Percentiles rank a stretch among this genome's conserved stretches.
These are phyloP conservation scores for Otolemur crassicaudatus DNA, from an alignment of 2,797 vertebrate species.

Conservation along the genomic window DNA sequence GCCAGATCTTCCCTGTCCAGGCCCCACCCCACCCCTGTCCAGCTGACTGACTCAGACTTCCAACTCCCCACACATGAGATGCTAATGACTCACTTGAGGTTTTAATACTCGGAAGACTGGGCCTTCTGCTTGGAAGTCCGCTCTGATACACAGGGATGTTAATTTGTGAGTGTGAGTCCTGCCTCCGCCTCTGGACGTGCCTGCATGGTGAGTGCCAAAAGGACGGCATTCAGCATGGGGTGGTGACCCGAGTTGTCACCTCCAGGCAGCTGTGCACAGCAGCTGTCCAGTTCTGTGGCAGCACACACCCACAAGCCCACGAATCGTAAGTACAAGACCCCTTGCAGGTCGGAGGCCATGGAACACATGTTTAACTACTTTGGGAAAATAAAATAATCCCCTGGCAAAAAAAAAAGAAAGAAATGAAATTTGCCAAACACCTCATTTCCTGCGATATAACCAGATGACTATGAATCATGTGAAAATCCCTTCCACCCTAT, in stretches of 20 bases:
- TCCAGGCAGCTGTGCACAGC: conserved; percentile 19
- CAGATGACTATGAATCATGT: conserved; percentile 79
- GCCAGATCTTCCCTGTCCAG: not conserved
- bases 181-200: not conserved
- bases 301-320: not conserved
- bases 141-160: not conserved
- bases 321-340: not conserved
- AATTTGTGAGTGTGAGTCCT: not conserved
- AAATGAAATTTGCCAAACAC: conserved; percentile 69
- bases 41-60: conserved; percentile 49
- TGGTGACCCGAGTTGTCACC: not conserved
- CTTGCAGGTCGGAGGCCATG: conserved; percentile 65
- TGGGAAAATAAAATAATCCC: not conserved
- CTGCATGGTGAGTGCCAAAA: not conserved
- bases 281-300: not conserved
- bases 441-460: conserved; percentile 75
- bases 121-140: conserved; percentile 26
- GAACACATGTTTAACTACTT: conserved; percentile 70
- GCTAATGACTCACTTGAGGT: conserved; percentile 62
- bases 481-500: conserved; percentile 51
- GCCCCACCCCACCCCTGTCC: not conserved
- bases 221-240: conserved; percentile 8
- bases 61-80: conserved; percentile 17
- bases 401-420: not conserved
- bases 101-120: not conserved